phyloP scores from a whole-genome alignment of 2,888 invertebrate genomes.

The Megamerina dolium region DNA sequence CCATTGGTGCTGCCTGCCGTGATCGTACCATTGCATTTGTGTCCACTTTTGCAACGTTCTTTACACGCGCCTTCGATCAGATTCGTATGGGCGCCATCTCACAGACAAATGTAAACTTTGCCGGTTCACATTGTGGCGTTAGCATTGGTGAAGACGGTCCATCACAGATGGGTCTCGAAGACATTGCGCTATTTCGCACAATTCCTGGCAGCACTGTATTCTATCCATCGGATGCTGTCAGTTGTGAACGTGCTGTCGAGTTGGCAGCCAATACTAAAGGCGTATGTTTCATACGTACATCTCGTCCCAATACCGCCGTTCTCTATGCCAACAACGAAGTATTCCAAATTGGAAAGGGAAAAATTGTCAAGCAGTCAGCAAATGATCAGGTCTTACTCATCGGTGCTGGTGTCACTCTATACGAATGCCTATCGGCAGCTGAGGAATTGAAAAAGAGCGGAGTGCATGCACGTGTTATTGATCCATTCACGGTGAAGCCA shows the following conservation, averaged over 20 bases:
- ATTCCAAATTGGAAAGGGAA: constrained; percentile 74
- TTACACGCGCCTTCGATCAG: constrained; percentile 95
- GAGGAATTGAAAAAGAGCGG: constrained; percentile 64
- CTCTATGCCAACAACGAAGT: constrained; percentile 78
- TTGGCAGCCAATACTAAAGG: constrained; percentile 92
- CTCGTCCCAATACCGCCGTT: constrained; percentile 82
- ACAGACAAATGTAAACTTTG: constrained; percentile 94
- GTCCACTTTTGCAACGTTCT: constrained; percentile 97
- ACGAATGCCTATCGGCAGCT: constrained; percentile 84
- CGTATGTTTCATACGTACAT: constrained; percentile 92
- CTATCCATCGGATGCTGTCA: constrained; percentile 88
- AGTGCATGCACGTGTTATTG: constrained; percentile 75
- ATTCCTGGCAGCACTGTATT: constrained; percentile 77
- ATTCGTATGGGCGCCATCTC: constrained; percentile 99
- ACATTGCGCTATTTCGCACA: constrained; percentile 89
- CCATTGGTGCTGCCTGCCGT: constrained; percentile 89
- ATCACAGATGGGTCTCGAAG: constrained; percentile 99
- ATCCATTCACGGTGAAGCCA: constrained; percentile 95
- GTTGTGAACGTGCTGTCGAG: constrained; percentile 90
- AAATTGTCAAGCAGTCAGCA: constrained; percentile 68
- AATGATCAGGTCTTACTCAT: constrained; percentile 81
- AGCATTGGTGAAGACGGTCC: constrained; percentile 99
- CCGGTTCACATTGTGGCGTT: constrained; percentile 94
- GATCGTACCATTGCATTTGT: constrained; percentile 90
- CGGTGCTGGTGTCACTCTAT: constrained; percentile 89